phyloP scores from a whole-genome alignment of 2,888 invertebrate species.

The Caenorhabditis sp. region DNA sequence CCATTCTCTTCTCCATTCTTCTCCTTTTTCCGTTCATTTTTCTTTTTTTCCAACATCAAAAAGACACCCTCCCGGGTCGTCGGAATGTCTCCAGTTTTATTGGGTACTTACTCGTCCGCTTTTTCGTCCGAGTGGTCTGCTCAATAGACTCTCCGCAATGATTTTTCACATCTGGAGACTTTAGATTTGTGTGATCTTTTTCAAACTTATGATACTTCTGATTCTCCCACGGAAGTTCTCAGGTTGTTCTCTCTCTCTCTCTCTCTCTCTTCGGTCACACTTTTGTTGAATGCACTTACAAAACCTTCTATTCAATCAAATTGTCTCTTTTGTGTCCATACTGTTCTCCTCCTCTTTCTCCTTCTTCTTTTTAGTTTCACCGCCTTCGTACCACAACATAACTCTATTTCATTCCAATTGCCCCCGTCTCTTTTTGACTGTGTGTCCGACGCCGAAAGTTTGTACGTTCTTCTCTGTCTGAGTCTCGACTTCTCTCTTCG shows the following conservation, averaged over 20 bases:
- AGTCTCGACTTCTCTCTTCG: conserved; percentile 12
- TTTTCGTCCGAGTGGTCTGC: conserved; percentile 22
- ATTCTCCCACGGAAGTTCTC: neutral
- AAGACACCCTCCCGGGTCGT: conserved; percentile 23
- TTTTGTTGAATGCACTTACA: conserved; percentile 21
- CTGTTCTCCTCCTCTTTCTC: conserved; percentile 8
- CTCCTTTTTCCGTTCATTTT: conserved; percentile 51
- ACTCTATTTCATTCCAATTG: conserved; percentile 33
- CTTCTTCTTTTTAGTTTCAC: conserved; percentile 11
- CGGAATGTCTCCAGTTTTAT: conserved; percentile 58
- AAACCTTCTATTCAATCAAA: conserved; percentile 25
- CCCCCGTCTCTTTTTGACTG: conserved; percentile 10
- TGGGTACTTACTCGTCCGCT: conserved; percentile 50
- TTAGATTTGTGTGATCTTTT: neutral
- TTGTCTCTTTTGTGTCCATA: conserved; percentile 27
- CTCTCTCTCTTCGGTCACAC: neutral
- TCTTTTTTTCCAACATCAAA: conserved; percentile 44
- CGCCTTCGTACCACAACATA: conserved; percentile 36
- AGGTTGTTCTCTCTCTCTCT: neutral
- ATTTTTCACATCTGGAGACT: conserved; percentile 21
- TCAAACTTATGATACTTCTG: neutral
- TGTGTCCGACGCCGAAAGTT: conserved; percentile 2
- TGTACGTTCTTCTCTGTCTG: conserved; percentile 1
- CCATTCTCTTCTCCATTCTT: neutral
- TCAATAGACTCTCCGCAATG: neutral